These are phyloP conservation scores for Aphis craccivora DNA, from an alignment of 1,140 invertebrate genomes.

Conservation along the genomic window DNA sequence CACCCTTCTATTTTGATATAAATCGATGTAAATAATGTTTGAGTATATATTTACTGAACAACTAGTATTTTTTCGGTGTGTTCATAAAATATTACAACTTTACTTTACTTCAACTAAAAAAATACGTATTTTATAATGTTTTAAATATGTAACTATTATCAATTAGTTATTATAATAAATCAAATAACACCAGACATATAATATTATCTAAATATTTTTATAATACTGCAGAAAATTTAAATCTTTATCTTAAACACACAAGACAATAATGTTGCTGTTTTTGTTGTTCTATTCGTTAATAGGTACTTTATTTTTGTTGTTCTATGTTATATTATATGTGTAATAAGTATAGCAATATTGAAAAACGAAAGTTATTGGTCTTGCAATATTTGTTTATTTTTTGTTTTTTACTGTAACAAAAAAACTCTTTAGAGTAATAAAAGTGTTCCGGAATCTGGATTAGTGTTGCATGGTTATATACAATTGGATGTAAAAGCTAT, in stretches of 20 bases:
- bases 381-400: not conserved
- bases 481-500: conserved; percentile 10
- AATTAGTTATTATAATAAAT: not conserved
- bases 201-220: not conserved
- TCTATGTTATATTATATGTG: not conserved
- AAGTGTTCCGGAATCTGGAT: not conserved
- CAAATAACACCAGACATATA: not conserved
- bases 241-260: not conserved
- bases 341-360: not conserved
- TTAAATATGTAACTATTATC: not conserved
- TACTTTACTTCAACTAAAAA: not conserved
- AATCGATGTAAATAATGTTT: conserved; percentile 45
- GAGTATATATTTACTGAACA: not conserved
- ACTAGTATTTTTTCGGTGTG: not conserved
- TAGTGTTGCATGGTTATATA: not conserved
- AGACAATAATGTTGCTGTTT: not conserved
- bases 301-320: not conserved
- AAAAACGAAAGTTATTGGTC: not conserved
- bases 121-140: not conserved
- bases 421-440: not conserved
- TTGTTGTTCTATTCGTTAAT: not conserved
- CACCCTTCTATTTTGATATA: conserved; percentile 29
- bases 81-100: not conserved
- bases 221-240: not conserved
- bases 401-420: not conserved